phyloP scores from a whole-genome alignment of 2,888 invertebrate genomes.

The Yponomeuta plumbellus region DNA sequence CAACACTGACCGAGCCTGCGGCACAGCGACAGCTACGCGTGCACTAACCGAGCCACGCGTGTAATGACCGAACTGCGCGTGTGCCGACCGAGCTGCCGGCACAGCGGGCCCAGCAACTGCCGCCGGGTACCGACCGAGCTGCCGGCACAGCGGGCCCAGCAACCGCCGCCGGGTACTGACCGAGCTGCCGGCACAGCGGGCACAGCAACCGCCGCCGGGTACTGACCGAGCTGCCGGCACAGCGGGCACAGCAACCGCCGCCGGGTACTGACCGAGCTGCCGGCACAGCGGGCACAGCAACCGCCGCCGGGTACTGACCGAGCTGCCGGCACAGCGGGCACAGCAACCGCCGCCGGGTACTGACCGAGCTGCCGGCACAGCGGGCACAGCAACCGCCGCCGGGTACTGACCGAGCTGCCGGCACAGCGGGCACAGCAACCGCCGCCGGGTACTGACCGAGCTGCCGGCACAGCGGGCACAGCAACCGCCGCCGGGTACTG shows the following conservation, averaged over 20 bases:
- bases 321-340: constrained; percentile 73
- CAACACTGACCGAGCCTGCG: neutral
- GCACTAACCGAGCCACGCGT: too few relatives aligned
- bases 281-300: constrained; percentile 70
- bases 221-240: constrained; percentile 83
- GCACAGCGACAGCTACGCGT: neutral
- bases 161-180: too few relatives aligned
- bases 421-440: neutral
- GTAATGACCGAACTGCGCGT: too few relatives aligned
- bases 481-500: too few relatives aligned
- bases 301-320: constrained; percentile 85
- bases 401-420: neutral
- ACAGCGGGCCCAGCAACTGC: neutral
- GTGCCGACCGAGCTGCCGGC: too few relatives aligned
- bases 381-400: too few relatives aligned
- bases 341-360: constrained; percentile 86
- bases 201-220: constrained; percentile 77
- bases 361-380: constrained; percentile 80
- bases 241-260: constrained; percentile 95
- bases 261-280: constrained; percentile 84
- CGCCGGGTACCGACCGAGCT: too few relatives aligned
- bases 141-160: neutral
- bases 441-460: too few relatives aligned
- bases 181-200: constrained; percentile 84
- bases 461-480: neutral